These are phyloP conservation scores for Boleophthalmus pectinirostris DNA, from an alignment of 2,113 vertebrate species.

Conservation along the genomic window DNA sequence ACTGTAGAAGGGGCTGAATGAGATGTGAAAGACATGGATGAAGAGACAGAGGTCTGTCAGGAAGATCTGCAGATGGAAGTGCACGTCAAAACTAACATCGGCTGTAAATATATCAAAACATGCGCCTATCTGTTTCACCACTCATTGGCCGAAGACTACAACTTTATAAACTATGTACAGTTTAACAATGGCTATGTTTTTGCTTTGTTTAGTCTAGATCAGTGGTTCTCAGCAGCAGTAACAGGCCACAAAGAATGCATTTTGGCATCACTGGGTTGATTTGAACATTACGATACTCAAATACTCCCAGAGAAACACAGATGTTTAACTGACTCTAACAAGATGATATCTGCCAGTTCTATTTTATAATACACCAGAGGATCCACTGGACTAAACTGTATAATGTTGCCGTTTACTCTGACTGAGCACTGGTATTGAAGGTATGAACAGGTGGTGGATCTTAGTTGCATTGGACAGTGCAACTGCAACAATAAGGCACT, in stretches of 20 bases:
- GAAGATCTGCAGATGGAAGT: slow-evolving; percentile 38
- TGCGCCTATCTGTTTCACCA: slow-evolving; percentile 18
- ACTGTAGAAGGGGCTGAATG: slow-evolving; percentile 15
- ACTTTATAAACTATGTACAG: slow-evolving; percentile 58
- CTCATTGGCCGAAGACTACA: slow-evolving; percentile 1
- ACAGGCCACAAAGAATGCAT: neutral
- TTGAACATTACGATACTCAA: neutral
- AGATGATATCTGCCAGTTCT: neutral
- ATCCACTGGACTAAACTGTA: slow-evolving; percentile 24
- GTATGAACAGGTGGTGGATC: slow-evolving; percentile 41
- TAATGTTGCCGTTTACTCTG: slow-evolving; percentile 12
- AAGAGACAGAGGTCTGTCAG: slow-evolving; percentile 18
- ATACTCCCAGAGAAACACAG: neutral
- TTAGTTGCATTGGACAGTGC: slow-evolving; percentile 53
- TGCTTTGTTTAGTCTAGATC: slow-evolving; percentile 39
- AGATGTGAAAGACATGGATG: slow-evolving; percentile 16
- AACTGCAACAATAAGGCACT: slow-evolving; percentile 76
- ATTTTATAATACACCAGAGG: neutral
- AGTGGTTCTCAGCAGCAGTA: slow-evolving; percentile 20
- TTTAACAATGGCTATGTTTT: slow-evolving; percentile 68
- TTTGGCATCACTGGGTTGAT: slow-evolving; percentile 5
- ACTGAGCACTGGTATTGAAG: slow-evolving; percentile 26
- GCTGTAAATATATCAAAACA: slow-evolving; percentile 23
- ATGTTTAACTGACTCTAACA: neutral
- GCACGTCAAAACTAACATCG: slow-evolving; percentile 38